Conservation (phyloP, 2,888 invertebrate species). For the Entomobrya proxima region DNA sequence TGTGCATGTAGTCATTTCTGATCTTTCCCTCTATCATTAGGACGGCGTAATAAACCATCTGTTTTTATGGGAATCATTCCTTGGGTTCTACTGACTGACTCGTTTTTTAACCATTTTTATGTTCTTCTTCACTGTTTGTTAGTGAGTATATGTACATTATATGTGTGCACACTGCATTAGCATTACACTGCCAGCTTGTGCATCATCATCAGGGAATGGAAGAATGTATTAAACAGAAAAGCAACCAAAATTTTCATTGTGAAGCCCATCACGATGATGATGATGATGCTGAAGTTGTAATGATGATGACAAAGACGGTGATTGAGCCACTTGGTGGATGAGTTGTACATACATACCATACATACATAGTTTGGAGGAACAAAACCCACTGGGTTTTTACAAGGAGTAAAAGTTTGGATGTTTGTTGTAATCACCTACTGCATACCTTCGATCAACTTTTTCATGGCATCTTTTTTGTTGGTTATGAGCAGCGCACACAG, state of each 20-base stretch:
- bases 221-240: not conserved
- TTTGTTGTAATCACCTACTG: not conserved
- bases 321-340: conserved; percentile 28
- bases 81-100: conserved; percentile 26
- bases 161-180: too few relatives aligned
- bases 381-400: not conserved
- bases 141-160: too few relatives aligned
- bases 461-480: not conserved
- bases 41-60: conserved; percentile 33
- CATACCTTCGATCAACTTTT: conserved; percentile 16
- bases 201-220: too few relatives aligned
- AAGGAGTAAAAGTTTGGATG: not conserved
- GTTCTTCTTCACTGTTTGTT: not conserved
- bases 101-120: not conserved
- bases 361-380: not conserved
- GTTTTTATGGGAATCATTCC: conserved; percentile 4
- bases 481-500: not conserved
- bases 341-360: too few relatives aligned
- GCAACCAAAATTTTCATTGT: conserved; percentile 10
- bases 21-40: not conserved
- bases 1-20: not conserved
- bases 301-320: not conserved
- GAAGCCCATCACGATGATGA: not conserved
- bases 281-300: not conserved
- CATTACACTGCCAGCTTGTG: too few relatives aligned